phyloP scores from a whole-genome alignment of 2,888 invertebrate species.

The Fragum whitleyi region DNA sequence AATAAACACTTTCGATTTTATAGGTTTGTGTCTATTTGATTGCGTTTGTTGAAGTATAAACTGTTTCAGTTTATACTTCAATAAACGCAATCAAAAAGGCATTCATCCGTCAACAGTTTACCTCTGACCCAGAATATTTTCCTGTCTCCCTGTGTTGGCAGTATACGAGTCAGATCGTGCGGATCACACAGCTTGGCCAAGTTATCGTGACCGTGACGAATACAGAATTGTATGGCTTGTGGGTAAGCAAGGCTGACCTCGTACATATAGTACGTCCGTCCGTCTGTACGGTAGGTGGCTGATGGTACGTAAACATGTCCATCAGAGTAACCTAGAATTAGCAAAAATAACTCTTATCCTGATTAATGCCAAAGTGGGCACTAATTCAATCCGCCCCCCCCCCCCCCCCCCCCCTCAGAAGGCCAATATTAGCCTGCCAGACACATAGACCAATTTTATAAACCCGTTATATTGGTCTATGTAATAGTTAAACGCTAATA shows the following conservation, averaged over 20 bases:
- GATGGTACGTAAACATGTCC: neutral
- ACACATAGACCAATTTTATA: too few relatives aligned
- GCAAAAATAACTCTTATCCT: neutral
- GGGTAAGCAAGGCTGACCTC: neutral
- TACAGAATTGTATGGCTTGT: neutral
- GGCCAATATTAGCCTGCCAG: too few relatives aligned
- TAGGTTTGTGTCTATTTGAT: too few relatives aligned
- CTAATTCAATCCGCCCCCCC: neutral
- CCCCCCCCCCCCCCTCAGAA: too few relatives aligned
- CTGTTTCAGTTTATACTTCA: too few relatives aligned
- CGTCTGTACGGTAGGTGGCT: neutral
- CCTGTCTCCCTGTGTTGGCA: neutral
- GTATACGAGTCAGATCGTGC: neutral
- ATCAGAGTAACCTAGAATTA: neutral
- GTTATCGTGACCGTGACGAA: neutral
- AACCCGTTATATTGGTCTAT: too few relatives aligned
- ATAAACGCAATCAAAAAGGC: too few relatives aligned
- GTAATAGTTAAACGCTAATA: too few relatives aligned
- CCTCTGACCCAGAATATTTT: conserved; percentile 5
- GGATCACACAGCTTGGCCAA: neutral
- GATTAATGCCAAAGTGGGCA: neutral
- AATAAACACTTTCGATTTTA: too few relatives aligned
- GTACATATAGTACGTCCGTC: neutral
- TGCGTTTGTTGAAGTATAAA: too few relatives aligned
- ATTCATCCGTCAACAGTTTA: too few relatives aligned